A percentile compares a stretch with the other conserved stretches of the same genome.
phyloP scores from a whole-genome alignment of 2,888 invertebrate species.

The Neoaliturus tenellus region DNA sequence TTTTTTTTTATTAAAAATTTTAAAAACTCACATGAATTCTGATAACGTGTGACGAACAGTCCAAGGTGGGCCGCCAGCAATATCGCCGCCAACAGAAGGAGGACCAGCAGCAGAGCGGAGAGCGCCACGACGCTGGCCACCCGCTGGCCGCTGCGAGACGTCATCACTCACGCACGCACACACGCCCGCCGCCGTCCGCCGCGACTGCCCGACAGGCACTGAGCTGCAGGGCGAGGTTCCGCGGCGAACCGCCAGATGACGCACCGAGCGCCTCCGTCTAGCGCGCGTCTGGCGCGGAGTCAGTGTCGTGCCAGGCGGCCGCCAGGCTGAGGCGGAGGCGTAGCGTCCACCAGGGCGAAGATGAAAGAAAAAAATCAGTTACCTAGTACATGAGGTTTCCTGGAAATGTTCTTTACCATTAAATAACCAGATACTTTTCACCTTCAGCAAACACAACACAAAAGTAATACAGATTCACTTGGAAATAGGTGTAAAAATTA shows the following conservation, averaged over 20 bases:
- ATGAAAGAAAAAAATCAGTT: no score
- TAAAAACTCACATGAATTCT: slow-evolving; percentile 5
- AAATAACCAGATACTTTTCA: no score
- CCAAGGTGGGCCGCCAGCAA: slow-evolving; percentile 2
- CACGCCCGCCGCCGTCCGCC: not conserved
- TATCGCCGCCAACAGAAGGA: slow-evolving; percentile 4
- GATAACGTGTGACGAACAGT: not conserved
- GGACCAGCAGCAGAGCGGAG: not conserved
- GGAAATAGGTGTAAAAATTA: no score
- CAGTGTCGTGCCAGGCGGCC: not conserved
- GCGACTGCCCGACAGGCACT: slow-evolving; percentile 15
- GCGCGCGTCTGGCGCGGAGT: not conserved
- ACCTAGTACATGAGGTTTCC: no score
- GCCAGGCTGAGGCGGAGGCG: no score
- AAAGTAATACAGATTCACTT: no score
- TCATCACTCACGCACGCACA: not conserved
- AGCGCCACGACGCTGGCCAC: slow-evolving; percentile 20
- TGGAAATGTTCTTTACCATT: no score
- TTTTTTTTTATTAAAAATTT: not conserved
- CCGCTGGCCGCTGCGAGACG: not conserved
- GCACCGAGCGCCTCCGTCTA: not conserved
- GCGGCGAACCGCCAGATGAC: not conserved
- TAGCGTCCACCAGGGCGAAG: no score
- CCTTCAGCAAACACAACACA: no score
- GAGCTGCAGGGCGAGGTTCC: not conserved